These are phyloP conservation scores for Urocitellus parryii DNA, from an alignment of 2,113 vertebrate genomes.

Conservation along the genomic window DNA sequence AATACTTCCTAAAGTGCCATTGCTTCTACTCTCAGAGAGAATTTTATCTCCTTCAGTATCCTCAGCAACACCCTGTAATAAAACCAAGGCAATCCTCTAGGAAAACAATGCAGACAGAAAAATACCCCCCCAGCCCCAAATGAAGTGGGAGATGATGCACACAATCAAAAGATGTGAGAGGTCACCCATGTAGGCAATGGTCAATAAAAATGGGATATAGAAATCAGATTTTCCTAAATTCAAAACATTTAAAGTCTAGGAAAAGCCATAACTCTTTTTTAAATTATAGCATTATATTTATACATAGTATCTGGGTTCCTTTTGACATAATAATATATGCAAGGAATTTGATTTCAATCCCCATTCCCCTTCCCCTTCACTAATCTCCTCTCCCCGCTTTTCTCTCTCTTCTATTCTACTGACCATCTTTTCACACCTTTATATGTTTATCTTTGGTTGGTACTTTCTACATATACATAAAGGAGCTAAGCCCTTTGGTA, in stretches of 20 bases:
- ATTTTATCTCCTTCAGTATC: neutral
- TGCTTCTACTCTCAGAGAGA: conserved; percentile 46
- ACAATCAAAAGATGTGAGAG: neutral
- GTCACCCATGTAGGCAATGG: neutral
- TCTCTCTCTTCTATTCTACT: too few species aligned
- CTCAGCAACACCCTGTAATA: neutral
- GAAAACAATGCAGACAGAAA: neutral
- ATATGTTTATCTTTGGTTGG: too few species aligned
- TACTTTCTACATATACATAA: too few species aligned
- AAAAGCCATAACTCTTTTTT: neutral
- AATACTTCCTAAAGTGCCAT: neutral
- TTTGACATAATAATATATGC: too few species aligned
- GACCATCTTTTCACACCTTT: too few species aligned
- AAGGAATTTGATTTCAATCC: too few species aligned
- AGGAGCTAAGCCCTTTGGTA: too few species aligned
- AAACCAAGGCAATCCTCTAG: neutral
- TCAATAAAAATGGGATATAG: neutral
- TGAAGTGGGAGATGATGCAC: neutral
- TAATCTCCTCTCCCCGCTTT: too few species aligned
- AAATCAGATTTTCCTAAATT: conserved; percentile 15
- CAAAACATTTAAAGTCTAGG: conserved; percentile 40
- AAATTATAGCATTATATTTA: too few species aligned
- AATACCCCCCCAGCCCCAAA: neutral
- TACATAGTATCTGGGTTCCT: too few species aligned
- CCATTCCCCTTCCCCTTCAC: too few species aligned